Conservation (phyloP, 2,888 invertebrate species). For the Hydrotaea diabolus region DNA sequence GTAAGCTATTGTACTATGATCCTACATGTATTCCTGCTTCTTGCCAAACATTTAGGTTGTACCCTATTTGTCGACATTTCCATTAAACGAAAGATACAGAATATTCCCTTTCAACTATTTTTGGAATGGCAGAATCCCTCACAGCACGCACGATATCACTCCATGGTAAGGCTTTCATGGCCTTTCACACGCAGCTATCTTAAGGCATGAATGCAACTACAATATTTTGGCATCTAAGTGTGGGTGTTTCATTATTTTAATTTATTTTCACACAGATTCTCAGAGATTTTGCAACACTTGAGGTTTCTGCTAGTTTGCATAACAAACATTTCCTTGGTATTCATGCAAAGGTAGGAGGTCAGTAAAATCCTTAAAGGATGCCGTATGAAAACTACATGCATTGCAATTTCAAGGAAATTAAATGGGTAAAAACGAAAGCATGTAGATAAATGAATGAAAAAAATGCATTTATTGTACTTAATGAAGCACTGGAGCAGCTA, state of each 20-base stretch:
- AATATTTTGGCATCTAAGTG: constrained; percentile 6
- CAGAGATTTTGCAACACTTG: background rate
- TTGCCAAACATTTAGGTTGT: too few relatives aligned
- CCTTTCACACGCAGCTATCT: background rate
- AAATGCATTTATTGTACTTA: too few relatives aligned
- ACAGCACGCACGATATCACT: background rate
- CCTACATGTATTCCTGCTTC: too few relatives aligned
- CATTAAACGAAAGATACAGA: too few relatives aligned
- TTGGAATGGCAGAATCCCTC: background rate
- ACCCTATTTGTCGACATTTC: too few relatives aligned
- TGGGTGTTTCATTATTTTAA: constrained; percentile 14
- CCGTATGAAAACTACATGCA: background rate
- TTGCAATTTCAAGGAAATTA: too few relatives aligned
- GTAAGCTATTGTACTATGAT: too few relatives aligned
- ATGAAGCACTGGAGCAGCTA: too few relatives aligned
- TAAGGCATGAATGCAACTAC: background rate
- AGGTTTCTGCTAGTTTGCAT: constrained; percentile 19
- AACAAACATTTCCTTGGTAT: background rate
- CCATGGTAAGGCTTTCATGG: background rate
- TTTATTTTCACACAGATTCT: background rate
- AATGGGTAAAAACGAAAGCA: too few relatives aligned
- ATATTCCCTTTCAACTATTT: too few relatives aligned
- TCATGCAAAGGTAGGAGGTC: background rate
- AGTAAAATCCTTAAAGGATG: background rate
- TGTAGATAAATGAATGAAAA: too few relatives aligned